Evolutionary conservation across 2,113 vertebrate genomes (phyloP), one percentile per base, ranked within the genome.

Genomic region (Acrocephalus kingi): DNA sequence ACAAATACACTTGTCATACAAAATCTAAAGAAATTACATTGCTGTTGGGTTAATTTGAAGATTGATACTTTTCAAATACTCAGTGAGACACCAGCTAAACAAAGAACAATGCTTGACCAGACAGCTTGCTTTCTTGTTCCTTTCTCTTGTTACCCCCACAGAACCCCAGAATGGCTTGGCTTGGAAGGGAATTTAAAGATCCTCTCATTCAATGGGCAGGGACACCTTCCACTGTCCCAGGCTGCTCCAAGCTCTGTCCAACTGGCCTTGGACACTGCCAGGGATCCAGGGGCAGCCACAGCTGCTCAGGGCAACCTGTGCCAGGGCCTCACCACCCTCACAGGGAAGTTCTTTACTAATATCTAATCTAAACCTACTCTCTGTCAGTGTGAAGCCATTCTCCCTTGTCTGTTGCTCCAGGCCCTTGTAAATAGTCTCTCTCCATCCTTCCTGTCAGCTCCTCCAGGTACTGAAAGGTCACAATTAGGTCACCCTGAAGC

Each of bases 271-370:
- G 49, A 1, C 56, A 35, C 22, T 76, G 1, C 63, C 71, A 83
- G 63, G 63, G 55, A 54, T 55, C 27, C 73, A 61, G 54, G 46
- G 17, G 24, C n/a, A 68, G n/a, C 39, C 78, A 3, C 54, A 82
- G 62, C 46, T 68, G 2, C 68, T 39, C 52, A 45, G 77, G 59
- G 35, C 31, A 73, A 0, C 67, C 56, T 66, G 68, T 37, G 59
- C 45, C 86, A 89, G 45, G 21, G 6, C 33, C 52, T 54, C 0
- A 1, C 7, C 54, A 61, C 20, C 14, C 24, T 55, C 2, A 0
- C 11, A 55, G 14, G 30, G 48, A 33, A 13, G 31, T 5, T 76
- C 16, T 20, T 55, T 22, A 31, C 31, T 6, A 8, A 27, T 31
- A 11, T 11, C 48, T 3, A 6, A 69, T 22, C 55, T 13, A 35